Evolutionary conservation across 2,888 invertebrate genomes (phyloP), one percentile per base, ranked within the genome.

Genomic region (Leptinotarsa peninsularis): DNA sequence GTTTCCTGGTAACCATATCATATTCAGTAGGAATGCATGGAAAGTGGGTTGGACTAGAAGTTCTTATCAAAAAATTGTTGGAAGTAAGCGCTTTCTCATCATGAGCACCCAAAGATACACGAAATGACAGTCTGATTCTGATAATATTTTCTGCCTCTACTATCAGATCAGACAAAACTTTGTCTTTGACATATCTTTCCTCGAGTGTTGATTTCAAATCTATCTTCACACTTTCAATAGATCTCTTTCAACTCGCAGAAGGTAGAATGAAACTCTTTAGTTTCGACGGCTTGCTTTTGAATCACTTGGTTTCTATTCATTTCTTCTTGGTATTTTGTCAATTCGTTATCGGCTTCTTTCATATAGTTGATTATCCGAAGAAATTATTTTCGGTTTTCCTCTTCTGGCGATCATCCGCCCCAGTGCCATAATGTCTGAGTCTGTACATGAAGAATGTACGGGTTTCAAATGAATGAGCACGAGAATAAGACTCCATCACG

Each of bases 201-300:
- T 67, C 43, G 14, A 67, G 27, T n/a, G 67, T 67, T 4, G 67
- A 49, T 49, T 67, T 67, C 49, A 67, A n/a, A 2, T 49, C 67
- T n/a, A 23, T 4, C 17, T 66, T 66, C 1, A 43, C 33, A 66
- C 33, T 49, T n/a, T 43, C 33, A 23, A 63, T 23, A 21, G 10
- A 23, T 4, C 63, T 14, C 17, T 66, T n/a, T 33, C 33, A 49
- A 43, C 66, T 66, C 10, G 43, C 33, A n/a, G 67, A n/a, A 10
- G 13, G 27, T 23, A 67, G 3, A 49, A 67, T 49, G 0, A 49
- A 67, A 17, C 49, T 3, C 0, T n/a, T 5, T 18, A 66, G 33
- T 15, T 2, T 66, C 49, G 17, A 66, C 49, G 54, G 18, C 18
- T 54, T n/a, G 3, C n/a, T 54, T 54, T n/a, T 7, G 15, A n/a